Conservation (phyloP, 2,797 vertebrate genomes). For the Danio choprae region DNA sequence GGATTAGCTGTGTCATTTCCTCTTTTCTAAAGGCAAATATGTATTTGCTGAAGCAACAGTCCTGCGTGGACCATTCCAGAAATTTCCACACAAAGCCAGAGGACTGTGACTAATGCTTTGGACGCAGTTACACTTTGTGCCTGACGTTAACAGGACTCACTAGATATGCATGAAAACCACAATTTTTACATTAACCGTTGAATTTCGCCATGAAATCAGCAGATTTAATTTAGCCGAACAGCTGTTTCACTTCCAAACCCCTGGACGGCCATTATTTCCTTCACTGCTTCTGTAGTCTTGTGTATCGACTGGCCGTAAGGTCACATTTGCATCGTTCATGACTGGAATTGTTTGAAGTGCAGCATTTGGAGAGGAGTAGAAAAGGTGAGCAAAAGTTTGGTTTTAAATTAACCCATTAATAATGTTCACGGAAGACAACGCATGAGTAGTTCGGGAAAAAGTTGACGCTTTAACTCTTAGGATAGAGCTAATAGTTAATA, state of each 20-base stretch:
- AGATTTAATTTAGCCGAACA: constrained; percentile 40
- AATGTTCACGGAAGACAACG: background rate
- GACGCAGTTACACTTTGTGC: constrained; percentile 40
- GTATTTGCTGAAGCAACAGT: constrained; percentile 21
- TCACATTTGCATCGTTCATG: constrained; percentile 30
- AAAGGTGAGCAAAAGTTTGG: constrained; percentile 19
- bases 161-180: constrained; percentile 32
- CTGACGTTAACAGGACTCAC: constrained; percentile 37
- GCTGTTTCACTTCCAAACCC: constrained; percentile 41
- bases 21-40: constrained; percentile 14
- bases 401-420: constrained; percentile 40
- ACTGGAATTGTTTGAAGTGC: constrained; percentile 5
- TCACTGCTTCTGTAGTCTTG: constrained; percentile 19
- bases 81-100: constrained; percentile 8
- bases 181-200: constrained; percentile 17
- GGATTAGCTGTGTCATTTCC: constrained; percentile 8
- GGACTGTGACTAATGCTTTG: constrained; percentile 42
- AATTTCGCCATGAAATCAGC: constrained; percentile 46
- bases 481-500: constrained; percentile 31
- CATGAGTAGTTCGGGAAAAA: constrained; percentile 16
- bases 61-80: background rate
- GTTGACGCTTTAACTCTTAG: constrained; percentile 1
- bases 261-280: constrained; percentile 48
- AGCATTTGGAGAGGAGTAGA: constrained; percentile 8
- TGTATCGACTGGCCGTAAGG: constrained; percentile 41